phyloP scores from a whole-genome alignment of 2,888 invertebrate genomes.

The Drosophila maculinotata region DNA sequence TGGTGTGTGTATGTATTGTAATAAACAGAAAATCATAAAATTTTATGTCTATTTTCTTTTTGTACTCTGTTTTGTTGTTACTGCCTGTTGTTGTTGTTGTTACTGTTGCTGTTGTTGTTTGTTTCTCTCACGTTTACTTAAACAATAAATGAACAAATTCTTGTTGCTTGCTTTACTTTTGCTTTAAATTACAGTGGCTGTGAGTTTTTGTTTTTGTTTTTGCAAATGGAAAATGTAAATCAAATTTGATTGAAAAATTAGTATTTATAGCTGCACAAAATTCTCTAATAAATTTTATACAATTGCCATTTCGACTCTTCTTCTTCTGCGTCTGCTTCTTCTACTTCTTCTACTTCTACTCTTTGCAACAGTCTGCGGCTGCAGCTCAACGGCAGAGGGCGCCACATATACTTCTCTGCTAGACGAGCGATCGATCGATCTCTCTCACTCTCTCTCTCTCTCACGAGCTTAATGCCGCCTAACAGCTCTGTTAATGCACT shows the following conservation, averaged over 20 bases:
- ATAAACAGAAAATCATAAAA: constrained; percentile 64
- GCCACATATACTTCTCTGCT: too few species aligned
- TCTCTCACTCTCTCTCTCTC: too few species aligned
- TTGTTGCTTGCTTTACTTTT: constrained; percentile 36
- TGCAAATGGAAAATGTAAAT: constrained; percentile 40
- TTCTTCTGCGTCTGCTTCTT: constrained; percentile 19
- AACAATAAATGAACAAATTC: constrained; percentile 55
- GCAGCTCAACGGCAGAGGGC: constrained; percentile 14
- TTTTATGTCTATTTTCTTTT: constrained; percentile 74
- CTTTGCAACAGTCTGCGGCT: constrained; percentile 19
- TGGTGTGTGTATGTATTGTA: constrained; percentile 37
- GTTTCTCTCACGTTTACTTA: constrained; percentile 46
- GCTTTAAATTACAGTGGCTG: constrained; percentile 69
- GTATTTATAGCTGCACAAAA: constrained; percentile 48
- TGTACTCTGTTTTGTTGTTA: constrained; percentile 74
- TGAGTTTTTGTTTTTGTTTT: constrained; percentile 41
- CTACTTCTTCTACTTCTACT: not conserved
- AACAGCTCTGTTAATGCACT: constrained; percentile 48
- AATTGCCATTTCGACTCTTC: constrained; percentile 42
- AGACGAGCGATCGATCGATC: too few species aligned
- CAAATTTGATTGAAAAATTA: constrained; percentile 17
- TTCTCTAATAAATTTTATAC: constrained; percentile 54
- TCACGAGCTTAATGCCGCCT: constrained; percentile 41
- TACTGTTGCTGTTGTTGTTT: constrained; percentile 35
- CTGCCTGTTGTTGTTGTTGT: constrained; percentile 56